Evolutionary conservation across 2,113 vertebrate genomes (phyloP), one percentile per base, ranked within the genome.

Genomic region (Psittacus erithacus): DNA sequence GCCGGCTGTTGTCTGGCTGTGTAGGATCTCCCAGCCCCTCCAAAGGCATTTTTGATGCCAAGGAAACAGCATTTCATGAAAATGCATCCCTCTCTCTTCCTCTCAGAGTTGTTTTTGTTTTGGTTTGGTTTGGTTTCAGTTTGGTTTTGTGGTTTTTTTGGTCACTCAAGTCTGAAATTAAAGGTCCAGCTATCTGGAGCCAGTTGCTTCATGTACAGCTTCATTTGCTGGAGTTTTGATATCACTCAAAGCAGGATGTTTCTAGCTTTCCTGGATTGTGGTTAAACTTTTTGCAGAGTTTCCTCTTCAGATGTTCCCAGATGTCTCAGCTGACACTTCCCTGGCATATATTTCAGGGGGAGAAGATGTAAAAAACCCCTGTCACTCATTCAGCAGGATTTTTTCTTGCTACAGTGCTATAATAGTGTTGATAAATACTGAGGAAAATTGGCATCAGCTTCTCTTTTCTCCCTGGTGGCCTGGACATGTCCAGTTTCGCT

Each of bases 271-370:
- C 14, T 44, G 67, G 50, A 60, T 62, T 93, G 79, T 92, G 82
- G 87, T 55, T 96, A 91, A 95, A 95, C 55, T 19, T 73, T 65
- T 76, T 82, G 53, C 67, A 76, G 49, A 81, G 70, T 92, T 94
- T 93, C 69, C 86, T 87, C 92, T 95, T 92, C 80, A 93, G 55
- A 71, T 91, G 64, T 90, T 93, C 89, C 86, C 94, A 95, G 95
- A 91, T 92, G 86, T 92, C 86, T 96, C 75, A 95, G 59, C 29
- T 91, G 92, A 92, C 87, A 78, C 29, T 80, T 91, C 62, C 12
- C 49, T 90, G 84, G 82, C 74, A 76, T 44, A 19, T 41, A 87
- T 82, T 94, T 90, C 43, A 71, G 39, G 39, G 39, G 39, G 85
- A 91, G 44, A 85, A 87, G 55, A 91, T 55, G 67, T 79, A 85